Evolutionary conservation across 2,888 invertebrate genomes (phyloP).

Genomic region (Cistogaster globosa): DNA sequence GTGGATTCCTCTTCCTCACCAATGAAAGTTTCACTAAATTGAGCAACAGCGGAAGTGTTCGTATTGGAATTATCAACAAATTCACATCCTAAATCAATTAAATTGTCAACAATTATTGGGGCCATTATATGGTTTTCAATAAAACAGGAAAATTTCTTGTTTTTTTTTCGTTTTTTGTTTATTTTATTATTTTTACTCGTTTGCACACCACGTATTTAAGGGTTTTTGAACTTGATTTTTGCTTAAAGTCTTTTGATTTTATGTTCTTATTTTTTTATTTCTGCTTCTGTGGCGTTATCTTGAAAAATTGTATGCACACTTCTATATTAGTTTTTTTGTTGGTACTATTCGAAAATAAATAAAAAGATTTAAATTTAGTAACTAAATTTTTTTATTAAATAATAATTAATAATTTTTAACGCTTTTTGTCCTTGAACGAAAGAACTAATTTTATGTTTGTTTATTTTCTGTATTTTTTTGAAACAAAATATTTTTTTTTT

Average conservation of each 20-base stretch:
- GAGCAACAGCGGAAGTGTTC: conserved; percentile 70
- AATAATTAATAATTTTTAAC: conserved; percentile 36
- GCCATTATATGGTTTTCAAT: conserved; percentile 81
- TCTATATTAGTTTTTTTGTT: conserved; percentile 34
- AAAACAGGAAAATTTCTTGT: conserved; percentile 62
- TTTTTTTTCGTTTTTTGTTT: conserved; percentile 32
- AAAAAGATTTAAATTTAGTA: conserved; percentile 30
- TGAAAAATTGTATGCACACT: conserved; percentile 23
- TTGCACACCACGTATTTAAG: conserved; percentile 46
- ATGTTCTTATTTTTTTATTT: conserved; percentile 17
- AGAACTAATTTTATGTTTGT: background rate
- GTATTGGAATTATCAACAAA: conserved; percentile 78
- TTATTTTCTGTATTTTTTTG: background rate
- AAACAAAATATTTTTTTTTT: background rate
- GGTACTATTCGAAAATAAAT: conserved; percentile 43
- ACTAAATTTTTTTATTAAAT: background rate
- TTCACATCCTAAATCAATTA: conserved; percentile 81
- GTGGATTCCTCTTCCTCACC: conserved; percentile 52
- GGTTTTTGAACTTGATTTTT: conserved; percentile 58
- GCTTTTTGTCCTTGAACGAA: conserved; percentile 6
- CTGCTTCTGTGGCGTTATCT: conserved; percentile 20
- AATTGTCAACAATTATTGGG: conserved; percentile 82
- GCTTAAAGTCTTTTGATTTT: conserved; percentile 21
- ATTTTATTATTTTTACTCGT: conserved; percentile 11
- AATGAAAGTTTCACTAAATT: conserved; percentile 65